Evolutionary conservation across 2,888 invertebrate species (phyloP), one percentile per base, ranked within the genome.

Genomic region (Lithophane socia): DNA sequence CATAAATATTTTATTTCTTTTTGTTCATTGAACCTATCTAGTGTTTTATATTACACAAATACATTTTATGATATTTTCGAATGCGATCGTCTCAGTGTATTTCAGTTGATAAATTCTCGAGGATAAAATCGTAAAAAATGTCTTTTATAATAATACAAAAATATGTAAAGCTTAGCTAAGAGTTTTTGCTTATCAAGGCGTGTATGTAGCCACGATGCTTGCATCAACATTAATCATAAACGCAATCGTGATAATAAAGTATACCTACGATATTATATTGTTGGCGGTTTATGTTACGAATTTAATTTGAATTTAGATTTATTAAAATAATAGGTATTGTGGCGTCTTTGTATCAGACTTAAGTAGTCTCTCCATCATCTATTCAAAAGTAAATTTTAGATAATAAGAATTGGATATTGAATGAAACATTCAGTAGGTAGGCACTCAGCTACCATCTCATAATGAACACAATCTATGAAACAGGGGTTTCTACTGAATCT

Each of bases 161-260:
- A 63, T 71, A 77, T 74, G 42, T 60, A 58, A 72, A 78, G 44
- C 65, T 78, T 78, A 52, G 63, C 74, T 67, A 66, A 81, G 71
- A 75, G 66, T 86, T 75, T 85, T 86, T 61, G 83, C 79, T 84
- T 86, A 78, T 78, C 71, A 63, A 82, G 54, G 63, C 69, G 63
- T 69, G 68, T 68, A 56, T 63, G 58, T 72, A 63, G 72, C 61
- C 72, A 70, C 72, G 63, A 70, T 63, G 66, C 83, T 72, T 85
- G 73, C 85, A 73, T 70, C 73, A 73, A 73, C 61, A 74, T 71
- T 72, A 52, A 73, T 82, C 56, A 74, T 78, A 74, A 78, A 78
- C 47, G 61, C 49, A 71, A 77, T 74, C 73, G 71, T 44, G 58
- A 77, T 71, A 47, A 74, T 16, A 76, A 61, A 68, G 12, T 72